phyloP scores from a whole-genome alignment of 2,888 invertebrate genomes.

The Scotopteryx bipunctaria region DNA sequence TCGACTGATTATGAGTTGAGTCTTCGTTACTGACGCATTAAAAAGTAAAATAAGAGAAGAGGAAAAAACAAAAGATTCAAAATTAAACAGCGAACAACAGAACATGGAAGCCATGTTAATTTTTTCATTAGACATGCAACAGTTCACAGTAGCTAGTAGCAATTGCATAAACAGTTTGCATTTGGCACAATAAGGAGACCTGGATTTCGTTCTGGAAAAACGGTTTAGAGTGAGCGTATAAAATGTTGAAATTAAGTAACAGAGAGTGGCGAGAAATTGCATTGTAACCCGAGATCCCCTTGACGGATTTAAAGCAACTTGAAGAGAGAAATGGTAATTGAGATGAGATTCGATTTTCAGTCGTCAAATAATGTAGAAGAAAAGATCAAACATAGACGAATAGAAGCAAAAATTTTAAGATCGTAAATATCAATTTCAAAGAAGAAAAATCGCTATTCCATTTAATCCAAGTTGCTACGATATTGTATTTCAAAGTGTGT shows the following conservation, averaged over 20 bases:
- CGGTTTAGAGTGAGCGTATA: slow-evolving; percentile 18
- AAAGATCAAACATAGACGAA: too few relatives aligned
- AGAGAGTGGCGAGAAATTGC: slow-evolving; percentile 27
- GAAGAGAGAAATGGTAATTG: neutral
- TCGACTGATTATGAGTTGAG: too few relatives aligned
- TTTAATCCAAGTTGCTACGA: neutral
- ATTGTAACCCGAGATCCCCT: slow-evolving; percentile 18
- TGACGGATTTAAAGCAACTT: slow-evolving; percentile 5
- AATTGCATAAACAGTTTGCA: slow-evolving; percentile 14
- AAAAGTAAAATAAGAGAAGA: too few relatives aligned
- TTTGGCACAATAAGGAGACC: slow-evolving; percentile 8
- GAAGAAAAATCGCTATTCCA: neutral
- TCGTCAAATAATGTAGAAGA: too few relatives aligned
- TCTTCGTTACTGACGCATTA: too few relatives aligned
- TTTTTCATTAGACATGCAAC: slow-evolving; percentile 10
- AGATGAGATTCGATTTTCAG: neutral
- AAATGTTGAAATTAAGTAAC: slow-evolving; percentile 24
- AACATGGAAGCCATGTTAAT: neutral
- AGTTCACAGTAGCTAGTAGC: slow-evolving; percentile 5
- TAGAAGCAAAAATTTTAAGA: too few relatives aligned
- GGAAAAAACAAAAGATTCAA: too few relatives aligned
- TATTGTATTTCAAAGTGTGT: slow-evolving; percentile 13
- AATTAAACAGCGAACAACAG: neutral
- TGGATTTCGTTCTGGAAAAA: slow-evolving; percentile 23
- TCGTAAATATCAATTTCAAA: too few relatives aligned